A percentile compares a stretch with the other conserved stretches of the same genome.
phyloP scores from a whole-genome alignment of 2,797 vertebrate species.

The Darevskia mixta region DNA sequence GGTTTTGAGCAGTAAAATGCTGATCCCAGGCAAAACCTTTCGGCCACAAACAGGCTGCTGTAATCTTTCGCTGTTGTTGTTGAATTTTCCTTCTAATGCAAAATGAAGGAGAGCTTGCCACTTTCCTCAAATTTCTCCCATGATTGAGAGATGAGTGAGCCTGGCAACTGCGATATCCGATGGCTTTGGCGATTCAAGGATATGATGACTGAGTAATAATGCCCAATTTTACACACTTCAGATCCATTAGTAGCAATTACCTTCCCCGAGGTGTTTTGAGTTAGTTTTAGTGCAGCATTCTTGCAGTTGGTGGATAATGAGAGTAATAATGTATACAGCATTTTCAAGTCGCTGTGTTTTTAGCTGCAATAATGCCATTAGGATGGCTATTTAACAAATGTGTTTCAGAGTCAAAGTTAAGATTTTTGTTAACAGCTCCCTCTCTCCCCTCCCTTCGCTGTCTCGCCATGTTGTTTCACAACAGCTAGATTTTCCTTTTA shows the following conservation, averaged over 20 bases:
- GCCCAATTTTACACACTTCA: constrained; percentile 88
- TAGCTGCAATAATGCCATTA: constrained; percentile 83
- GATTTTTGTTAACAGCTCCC: constrained; percentile 66
- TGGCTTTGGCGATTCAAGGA: constrained; percentile 73
- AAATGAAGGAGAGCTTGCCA: constrained; percentile 73
- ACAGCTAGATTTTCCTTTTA: constrained; percentile 40
- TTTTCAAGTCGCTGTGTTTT: constrained; percentile 84
- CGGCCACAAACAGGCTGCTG: constrained; percentile 58
- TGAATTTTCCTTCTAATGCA: constrained; percentile 69
- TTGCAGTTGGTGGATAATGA: constrained; percentile 89
- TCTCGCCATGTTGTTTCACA: constrained; percentile 42
- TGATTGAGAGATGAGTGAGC: constrained; percentile 73
- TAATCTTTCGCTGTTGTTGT: constrained; percentile 51
- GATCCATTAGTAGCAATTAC: constrained; percentile 90
- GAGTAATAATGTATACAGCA: constrained; percentile 85
- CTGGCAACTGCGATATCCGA: constrained; percentile 72
- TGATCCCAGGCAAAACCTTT: constrained; percentile 64
- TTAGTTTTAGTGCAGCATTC: constrained; percentile 89
- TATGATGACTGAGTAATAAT: constrained; percentile 83
- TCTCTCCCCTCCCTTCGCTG: background rate
- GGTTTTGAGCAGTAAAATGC: constrained; percentile 57
- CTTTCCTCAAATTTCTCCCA: constrained; percentile 72
- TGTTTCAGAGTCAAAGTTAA: constrained; percentile 79
- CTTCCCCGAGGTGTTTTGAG: constrained; percentile 88
- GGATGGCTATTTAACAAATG: constrained; percentile 81